A percentile compares a stretch with the other conserved stretches of the same genome.
These are phyloP conservation scores for Ara ararauna DNA, from an alignment of 2,797 vertebrate species.

Conservation along the genomic window DNA sequence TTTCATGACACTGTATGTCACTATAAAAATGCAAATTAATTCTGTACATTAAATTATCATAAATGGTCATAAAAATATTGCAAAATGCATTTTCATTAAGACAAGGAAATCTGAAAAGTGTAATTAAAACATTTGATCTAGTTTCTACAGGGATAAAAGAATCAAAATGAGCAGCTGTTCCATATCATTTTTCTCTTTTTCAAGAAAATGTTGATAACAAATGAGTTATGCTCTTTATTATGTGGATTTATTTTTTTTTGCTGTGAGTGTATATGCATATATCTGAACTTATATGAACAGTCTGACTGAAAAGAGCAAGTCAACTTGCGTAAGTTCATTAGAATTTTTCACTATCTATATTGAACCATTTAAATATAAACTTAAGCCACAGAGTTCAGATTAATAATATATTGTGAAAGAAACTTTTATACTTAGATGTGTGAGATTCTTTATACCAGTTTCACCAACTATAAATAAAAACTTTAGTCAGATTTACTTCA, in stretches of 20 bases:
- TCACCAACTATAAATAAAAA: not conserved
- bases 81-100: not conserved
- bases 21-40: not conserved
- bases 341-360: not conserved
- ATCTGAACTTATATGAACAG: not conserved
- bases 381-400: not conserved
- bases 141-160: not conserved
- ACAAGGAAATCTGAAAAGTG: not conserved
- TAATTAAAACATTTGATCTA: not conserved
- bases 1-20: not conserved
- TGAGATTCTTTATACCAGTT: not conserved
- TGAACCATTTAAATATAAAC: not conserved
- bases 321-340: not conserved
- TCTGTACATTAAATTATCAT: not conserved
- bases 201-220: not conserved
- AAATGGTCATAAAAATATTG: not conserved
- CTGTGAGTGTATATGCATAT: fast-evolving
- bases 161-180: not conserved
- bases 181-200: not conserved
- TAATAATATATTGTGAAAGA: not conserved
- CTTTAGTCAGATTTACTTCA: not conserved
- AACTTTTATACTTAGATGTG: not conserved
- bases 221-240: not conserved
- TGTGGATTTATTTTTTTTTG: not conserved
- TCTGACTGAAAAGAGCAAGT: not conserved